These are phyloP conservation scores for Cyphomyrus discorhynchus DNA, from an alignment of 2,113 vertebrate genomes.

Conservation along the genomic window DNA sequence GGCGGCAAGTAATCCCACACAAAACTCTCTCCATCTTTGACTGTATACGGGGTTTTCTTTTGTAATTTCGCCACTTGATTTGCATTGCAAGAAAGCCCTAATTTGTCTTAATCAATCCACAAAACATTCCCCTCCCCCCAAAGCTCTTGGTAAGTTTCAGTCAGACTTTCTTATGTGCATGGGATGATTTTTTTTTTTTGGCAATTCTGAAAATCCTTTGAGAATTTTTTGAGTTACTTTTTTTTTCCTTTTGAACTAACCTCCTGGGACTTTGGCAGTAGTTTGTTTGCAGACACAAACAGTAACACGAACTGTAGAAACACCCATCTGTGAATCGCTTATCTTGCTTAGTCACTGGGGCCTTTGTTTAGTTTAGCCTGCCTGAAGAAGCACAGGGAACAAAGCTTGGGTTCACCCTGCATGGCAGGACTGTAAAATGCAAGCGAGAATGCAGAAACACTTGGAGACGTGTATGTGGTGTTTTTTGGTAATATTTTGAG, in stretches of 20 bases:
- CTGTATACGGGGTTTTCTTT: not conserved
- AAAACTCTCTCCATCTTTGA: not conserved
- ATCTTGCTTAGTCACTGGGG: no score
- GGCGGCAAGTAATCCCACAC: not conserved
- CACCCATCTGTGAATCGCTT: not conserved
- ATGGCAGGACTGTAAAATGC: no score
- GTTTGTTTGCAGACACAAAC: not conserved
- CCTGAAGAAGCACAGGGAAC: not conserved
- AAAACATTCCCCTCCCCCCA: not conserved
- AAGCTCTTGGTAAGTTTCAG: not conserved
- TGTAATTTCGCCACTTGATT: not conserved
- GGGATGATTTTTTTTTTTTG: not conserved
- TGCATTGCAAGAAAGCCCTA: not conserved
- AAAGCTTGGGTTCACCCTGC: not conserved
- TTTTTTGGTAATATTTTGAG: not conserved
- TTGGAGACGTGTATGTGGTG: not conserved
- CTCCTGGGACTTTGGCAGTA: not conserved
- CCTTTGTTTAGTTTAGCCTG: not conserved
- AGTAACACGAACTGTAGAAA: not conserved
- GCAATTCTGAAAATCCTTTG: not conserved
- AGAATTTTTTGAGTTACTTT: not conserved
- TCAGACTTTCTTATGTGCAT: not conserved
- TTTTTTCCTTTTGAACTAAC: not conserved
- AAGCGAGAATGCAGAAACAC: no score
- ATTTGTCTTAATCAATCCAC: not conserved